Evolutionary conservation across 1,140 invertebrate genomes (phyloP).

Genomic region (Cataglyphis hispanica): DNA sequence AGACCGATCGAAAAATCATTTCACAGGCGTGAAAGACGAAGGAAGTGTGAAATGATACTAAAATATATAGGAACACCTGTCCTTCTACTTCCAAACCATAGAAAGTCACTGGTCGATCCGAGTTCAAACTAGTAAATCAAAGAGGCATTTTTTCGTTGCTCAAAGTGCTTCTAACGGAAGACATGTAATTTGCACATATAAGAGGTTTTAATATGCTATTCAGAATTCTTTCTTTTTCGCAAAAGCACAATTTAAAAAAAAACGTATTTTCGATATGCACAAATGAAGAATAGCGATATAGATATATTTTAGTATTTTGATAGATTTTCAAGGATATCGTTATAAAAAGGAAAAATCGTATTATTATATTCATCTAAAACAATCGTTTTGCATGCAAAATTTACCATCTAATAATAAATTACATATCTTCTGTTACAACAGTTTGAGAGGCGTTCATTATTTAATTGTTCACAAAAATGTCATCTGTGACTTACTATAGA

Average conservation of each 20-base stretch:
- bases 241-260: not conserved
- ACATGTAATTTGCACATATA: not conserved
- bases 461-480: constrained; percentile 26
- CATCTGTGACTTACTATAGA: not conserved
- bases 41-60: not conserved
- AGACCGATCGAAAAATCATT: constrained; percentile 38
- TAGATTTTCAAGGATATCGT: not conserved
- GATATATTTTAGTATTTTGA: not conserved
- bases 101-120: constrained; percentile 14
- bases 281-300: not conserved
- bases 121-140: constrained; percentile 29
- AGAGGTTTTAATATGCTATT: not conserved
- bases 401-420: constrained; percentile 8
- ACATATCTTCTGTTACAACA: constrained; percentile 11
- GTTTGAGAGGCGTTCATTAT: constrained; percentile 7
- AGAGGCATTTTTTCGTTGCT: not conserved
- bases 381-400: not conserved
- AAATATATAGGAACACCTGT: constrained; percentile 13
- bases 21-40: constrained; percentile 25
- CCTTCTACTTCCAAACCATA: constrained; percentile 24
- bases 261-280: not conserved
- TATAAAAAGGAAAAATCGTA: not conserved
- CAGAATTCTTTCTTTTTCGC: not conserved
- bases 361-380: not conserved
- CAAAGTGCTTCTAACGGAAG: not conserved